phyloP scores from a whole-genome alignment of 2,888 invertebrate species.

The Scaptomyza reducta region DNA sequence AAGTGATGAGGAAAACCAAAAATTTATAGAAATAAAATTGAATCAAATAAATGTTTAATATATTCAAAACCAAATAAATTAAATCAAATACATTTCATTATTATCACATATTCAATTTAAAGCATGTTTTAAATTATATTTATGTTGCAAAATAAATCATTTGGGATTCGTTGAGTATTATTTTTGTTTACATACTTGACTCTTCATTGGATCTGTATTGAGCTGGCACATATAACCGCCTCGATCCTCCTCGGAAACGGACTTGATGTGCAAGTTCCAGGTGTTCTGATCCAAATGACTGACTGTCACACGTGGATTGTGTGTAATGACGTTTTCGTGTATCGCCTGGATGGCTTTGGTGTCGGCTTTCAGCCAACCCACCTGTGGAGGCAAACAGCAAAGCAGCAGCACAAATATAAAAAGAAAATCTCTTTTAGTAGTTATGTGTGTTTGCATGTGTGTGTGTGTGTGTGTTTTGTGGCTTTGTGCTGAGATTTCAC shows the following conservation, averaged over 20 bases:
- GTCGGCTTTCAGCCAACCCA: conserved; percentile 96
- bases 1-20: too few relatives aligned
- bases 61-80: too few relatives aligned
- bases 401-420: neutral
- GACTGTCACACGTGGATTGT: conserved; percentile 93
- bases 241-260: conserved; percentile 93
- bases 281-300: conserved; percentile 93
- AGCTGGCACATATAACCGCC: conserved; percentile 97
- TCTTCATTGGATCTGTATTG: conserved; percentile 97
- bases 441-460: conserved; percentile 8
- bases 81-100: too few relatives aligned
- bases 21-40: too few relatives aligned
- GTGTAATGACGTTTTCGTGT: conserved; percentile 95
- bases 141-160: too few relatives aligned
- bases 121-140: too few relatives aligned
- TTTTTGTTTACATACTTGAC: conserved; percentile 86
- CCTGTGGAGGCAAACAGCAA: conserved; percentile 85
- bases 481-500: conserved; percentile 10
- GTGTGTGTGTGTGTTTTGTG: conserved; percentile 2
- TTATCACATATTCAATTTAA: too few relatives aligned
- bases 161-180: too few relatives aligned
- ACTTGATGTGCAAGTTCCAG: conserved; percentile 95
- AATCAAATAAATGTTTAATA: too few relatives aligned
- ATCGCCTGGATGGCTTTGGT: conserved; percentile 97
- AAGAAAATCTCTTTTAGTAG: conserved; percentile 7